Percentiles rank a stretch among this genome's conserved stretches.
Evolutionary conservation across 2,797 vertebrate species (phyloP).

Genomic region (Pangasius djambal): DNA sequence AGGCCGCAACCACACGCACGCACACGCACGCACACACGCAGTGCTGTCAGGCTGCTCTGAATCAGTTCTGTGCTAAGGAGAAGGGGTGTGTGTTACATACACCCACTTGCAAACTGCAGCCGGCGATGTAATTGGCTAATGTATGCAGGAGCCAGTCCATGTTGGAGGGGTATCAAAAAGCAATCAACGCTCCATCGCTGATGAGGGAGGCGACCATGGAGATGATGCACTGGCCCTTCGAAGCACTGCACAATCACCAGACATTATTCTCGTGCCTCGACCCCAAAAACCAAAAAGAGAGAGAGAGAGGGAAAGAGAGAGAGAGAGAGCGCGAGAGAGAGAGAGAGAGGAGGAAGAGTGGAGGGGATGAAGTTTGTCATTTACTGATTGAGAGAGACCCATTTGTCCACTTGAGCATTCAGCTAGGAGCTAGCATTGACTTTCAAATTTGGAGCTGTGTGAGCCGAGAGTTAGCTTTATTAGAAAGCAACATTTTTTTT

Average conservation of each 20-base stretch:
- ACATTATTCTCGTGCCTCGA: slow-evolving; percentile 80
- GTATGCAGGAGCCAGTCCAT: slow-evolving; percentile 81
- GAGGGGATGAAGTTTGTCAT: slow-evolving; percentile 69
- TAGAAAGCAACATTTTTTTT: neutral
- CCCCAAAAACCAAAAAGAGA: slow-evolving; percentile 67
- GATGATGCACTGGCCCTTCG: slow-evolving; percentile 70
- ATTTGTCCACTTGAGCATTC: slow-evolving; percentile 66
- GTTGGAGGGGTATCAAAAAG: slow-evolving; percentile 85
- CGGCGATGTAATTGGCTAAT: slow-evolving; percentile 81
- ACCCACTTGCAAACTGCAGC: slow-evolving; percentile 56
- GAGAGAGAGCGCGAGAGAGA: neutral
- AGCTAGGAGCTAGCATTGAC: slow-evolving; percentile 71
- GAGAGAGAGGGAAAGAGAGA: neutral
- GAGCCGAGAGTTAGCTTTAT: neutral
- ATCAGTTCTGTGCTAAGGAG: slow-evolving; percentile 27
- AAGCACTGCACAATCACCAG: slow-evolving; percentile 80
- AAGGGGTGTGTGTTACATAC: slow-evolving; percentile 17
- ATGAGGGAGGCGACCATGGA: slow-evolving; percentile 78
- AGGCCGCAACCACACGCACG: slow-evolving; percentile 1
- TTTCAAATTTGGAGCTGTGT: slow-evolving; percentile 54
- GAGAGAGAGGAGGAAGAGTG: slow-evolving; percentile 1
- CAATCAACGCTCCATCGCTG: slow-evolving; percentile 85
- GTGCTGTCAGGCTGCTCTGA: slow-evolving; percentile 3
- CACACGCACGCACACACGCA: slow-evolving; percentile 6
- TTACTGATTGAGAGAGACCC: slow-evolving; percentile 73